Evolutionary conservation across 2,888 invertebrate genomes (phyloP), one percentile per base, ranked within the genome.

Genomic region (Sinohyriopsis cumingii): DNA sequence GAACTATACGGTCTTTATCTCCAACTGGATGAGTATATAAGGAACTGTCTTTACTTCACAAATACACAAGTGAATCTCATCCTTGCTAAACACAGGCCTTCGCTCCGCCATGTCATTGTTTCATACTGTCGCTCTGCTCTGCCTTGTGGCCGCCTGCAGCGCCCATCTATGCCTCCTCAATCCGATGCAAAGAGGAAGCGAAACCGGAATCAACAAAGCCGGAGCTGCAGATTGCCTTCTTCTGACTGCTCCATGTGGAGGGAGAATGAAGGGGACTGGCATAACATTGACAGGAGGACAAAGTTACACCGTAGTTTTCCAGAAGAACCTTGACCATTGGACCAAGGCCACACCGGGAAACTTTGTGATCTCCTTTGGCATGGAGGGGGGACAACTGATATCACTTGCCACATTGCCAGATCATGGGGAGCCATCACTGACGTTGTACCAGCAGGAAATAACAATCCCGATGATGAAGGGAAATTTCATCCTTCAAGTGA

Each of bases 291-390:
- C 45, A 3, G 55, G 56, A 5, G 76, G 71, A 7, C 65, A 73
- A 45, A 78, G 75, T 62, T 75, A 79, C 24, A 80, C 80, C 5
- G 77, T 82, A 20, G 72, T 68, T 0, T 72, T 82, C 55, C 79
- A 79, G 76, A 82, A 82, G 60, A 82, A 82, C 55, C 66, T 82
- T 33, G 80, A 82, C 62, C 82, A 82, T 63, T 80, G 66, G 60
- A 59, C 59, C 53, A 62, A 71, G 45, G 59, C 72, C 5, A 67
- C 69, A 15, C 82, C 82, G 1, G 81, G 80, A 6, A 68, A 77
- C 24, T 80, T 80, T 66, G 63, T 67, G 18, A 63, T 80, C n/a
- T 59, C 60, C 19, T 60, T 69, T 22, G 76, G 69, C 15, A 25
- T 55, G 3, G 22, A 18, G 18, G 45, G 54, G 1, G 54, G 54